Percentiles rank a stretch among this genome's conserved stretches.
Conservation (phyloP, 1,140 invertebrate genomes). For the Drosophila melanica region DNA sequence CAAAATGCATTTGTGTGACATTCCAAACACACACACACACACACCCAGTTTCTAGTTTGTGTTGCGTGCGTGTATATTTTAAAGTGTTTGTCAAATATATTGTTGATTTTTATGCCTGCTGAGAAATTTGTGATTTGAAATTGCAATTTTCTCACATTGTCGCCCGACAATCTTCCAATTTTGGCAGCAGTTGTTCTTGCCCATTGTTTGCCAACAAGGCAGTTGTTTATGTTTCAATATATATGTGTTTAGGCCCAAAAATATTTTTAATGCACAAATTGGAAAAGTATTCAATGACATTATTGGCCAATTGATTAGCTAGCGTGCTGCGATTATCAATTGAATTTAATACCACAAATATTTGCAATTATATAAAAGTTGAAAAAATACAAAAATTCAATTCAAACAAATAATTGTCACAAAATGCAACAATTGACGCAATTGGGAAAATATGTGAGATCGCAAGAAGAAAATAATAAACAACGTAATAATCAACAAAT, state of each 20-base stretch:
- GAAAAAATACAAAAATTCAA: not conserved
- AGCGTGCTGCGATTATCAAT: not conserved
- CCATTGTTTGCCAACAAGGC: too few relatives aligned
- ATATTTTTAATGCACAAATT: not conserved
- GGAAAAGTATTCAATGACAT: not conserved
- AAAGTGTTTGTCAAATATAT: constrained; percentile 11
- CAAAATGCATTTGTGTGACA: constrained; percentile 11
- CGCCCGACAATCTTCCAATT: constrained; percentile 1
- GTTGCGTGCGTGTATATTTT: constrained; percentile 2
- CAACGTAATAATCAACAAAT: constrained; percentile 1
- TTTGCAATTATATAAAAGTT: not conserved
- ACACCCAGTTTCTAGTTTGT: not conserved
- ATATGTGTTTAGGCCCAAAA: not conserved
- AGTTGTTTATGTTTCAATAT: not conserved
- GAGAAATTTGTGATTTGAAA: constrained; percentile 22
- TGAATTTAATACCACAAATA: constrained; percentile 16
- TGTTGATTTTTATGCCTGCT: constrained; percentile 37
- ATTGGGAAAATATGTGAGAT: constrained; percentile 13
- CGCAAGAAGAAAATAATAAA: constrained; percentile 13
- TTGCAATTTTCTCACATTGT: constrained; percentile 36
- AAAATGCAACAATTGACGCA: constrained; percentile 24
- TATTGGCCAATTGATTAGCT: constrained; percentile 23
- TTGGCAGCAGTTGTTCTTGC: not conserved
- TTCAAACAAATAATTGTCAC: constrained; percentile 24
- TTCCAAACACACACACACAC: constrained; percentile 10